A percentile compares a stretch with the other conserved stretches of the same genome.
Conservation (phyloP, 2,888 invertebrate species). For the Zaprionus bogoriensis region DNA sequence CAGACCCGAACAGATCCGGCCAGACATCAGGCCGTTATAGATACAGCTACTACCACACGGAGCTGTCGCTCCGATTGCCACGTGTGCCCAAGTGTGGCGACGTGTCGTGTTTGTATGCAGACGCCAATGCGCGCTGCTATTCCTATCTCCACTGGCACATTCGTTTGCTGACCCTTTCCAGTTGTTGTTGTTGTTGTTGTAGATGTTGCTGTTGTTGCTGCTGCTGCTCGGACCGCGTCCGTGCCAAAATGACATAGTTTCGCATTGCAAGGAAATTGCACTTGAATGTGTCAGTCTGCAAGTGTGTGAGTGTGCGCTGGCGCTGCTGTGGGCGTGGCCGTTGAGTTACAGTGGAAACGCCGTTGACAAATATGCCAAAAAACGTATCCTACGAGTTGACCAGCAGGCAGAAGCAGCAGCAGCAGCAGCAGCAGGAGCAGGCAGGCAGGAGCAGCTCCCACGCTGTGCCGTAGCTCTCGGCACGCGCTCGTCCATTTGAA, state of each 20-base stretch:
- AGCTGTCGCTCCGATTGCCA: conserved; percentile 52
- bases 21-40: conserved; percentile 23
- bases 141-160: conserved; percentile 31
- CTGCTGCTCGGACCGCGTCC: conserved; percentile 47
- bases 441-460: not conserved
- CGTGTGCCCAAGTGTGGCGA: conserved; percentile 65
- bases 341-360: conserved; percentile 54
- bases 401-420: too few species aligned
- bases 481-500: conserved; percentile 50
- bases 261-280: conserved; percentile 80
- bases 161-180: conserved; percentile 4
- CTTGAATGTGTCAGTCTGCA: conserved; percentile 67
- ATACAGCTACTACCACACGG: not conserved
- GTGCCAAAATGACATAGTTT: conserved; percentile 75
- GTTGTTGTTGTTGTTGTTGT: conserved; percentile 9
- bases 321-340: conserved; percentile 46
- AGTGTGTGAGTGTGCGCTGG: too few species aligned
- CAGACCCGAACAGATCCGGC: too few species aligned
- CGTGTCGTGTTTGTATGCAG: conserved; percentile 72
- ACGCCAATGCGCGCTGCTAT: conserved; percentile 28
- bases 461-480: conserved; percentile 28
- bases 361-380: conserved; percentile 77
- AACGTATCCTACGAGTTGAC: conserved; percentile 18
- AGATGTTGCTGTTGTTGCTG: conserved; percentile 15
- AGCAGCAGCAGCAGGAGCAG: too few species aligned